Conservation (phyloP, 2,888 invertebrate species). For the Tachina fera region DNA sequence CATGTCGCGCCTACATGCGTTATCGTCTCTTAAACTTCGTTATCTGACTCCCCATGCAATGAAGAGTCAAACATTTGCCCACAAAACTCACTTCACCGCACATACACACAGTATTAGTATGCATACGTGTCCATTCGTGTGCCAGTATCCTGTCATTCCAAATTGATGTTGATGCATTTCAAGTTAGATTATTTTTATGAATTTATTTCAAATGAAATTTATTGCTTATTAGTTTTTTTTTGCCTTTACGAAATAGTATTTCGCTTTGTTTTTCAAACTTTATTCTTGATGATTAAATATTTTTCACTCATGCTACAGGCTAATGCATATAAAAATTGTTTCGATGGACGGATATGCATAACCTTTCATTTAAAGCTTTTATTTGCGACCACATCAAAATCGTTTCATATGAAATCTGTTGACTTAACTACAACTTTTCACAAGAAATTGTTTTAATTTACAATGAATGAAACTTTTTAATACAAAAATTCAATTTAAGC, state of each 20-base stretch:
- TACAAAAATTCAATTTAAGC: too few species aligned
- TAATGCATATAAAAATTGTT: too few species aligned
- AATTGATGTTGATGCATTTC: slow-evolving; percentile 4
- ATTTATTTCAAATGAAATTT: slow-evolving; percentile 15
- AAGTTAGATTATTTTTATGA: slow-evolving; percentile 30
- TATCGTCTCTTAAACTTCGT: slow-evolving; percentile 37
- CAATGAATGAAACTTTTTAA: too few species aligned
- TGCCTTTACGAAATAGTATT: slow-evolving; percentile 25
- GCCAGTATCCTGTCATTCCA: slow-evolving; percentile 7
- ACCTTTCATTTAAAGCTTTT: neutral
- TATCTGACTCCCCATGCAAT: slow-evolving; percentile 16
- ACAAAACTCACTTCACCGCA: neutral
- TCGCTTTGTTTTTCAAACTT: neutral
- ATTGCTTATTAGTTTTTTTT: slow-evolving; percentile 19
- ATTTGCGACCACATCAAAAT: neutral
- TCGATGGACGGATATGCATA: too few species aligned
- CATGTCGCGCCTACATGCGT: slow-evolving; percentile 51
- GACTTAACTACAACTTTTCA: neutral
- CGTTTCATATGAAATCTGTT: slow-evolving; percentile 5
- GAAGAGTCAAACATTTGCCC: slow-evolving; percentile 2
- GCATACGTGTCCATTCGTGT: too few species aligned
- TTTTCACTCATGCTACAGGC: neutral
- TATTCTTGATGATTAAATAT: neutral
- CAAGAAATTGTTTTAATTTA: neutral
- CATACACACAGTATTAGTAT: neutral